phyloP scores from a whole-genome alignment of 2,113 vertebrate genomes.

The Dipodomys merriami region DNA sequence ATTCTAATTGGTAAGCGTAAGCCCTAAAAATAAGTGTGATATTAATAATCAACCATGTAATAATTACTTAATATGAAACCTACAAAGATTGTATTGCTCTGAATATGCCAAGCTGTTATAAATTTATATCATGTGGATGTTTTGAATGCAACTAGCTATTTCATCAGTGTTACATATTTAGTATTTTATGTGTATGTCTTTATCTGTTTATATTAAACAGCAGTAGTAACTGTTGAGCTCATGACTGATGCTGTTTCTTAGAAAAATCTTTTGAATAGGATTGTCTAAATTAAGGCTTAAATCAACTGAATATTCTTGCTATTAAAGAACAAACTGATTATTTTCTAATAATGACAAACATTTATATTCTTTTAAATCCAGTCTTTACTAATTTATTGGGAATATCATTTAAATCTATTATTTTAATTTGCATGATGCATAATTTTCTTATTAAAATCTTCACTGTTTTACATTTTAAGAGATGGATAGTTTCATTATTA shows the following conservation, averaged over 20 bases:
- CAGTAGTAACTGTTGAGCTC: not conserved
- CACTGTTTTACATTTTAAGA: not conserved
- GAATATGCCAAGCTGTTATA: not conserved
- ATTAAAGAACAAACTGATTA: not conserved
- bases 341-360: not conserved
- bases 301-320: not conserved
- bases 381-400: not conserved
- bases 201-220: not conserved
- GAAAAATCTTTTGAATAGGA: not conserved
- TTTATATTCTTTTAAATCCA: not conserved
- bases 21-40: not conserved
- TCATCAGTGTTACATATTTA: not conserved
- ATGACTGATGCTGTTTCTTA: not conserved
- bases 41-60: no score
- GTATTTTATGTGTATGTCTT: not conserved
- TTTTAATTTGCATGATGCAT: not conserved
- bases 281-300: not conserved
- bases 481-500: not conserved
- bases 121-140: not conserved
- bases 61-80: not conserved
- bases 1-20: not conserved
- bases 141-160: constrained; percentile 21
- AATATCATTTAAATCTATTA: not conserved
- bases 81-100: not conserved
- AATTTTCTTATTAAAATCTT: not conserved